These are phyloP conservation scores for Drosophila quinaria DNA, from an alignment of 2,888 invertebrate species.

Conservation along the genomic window DNA sequence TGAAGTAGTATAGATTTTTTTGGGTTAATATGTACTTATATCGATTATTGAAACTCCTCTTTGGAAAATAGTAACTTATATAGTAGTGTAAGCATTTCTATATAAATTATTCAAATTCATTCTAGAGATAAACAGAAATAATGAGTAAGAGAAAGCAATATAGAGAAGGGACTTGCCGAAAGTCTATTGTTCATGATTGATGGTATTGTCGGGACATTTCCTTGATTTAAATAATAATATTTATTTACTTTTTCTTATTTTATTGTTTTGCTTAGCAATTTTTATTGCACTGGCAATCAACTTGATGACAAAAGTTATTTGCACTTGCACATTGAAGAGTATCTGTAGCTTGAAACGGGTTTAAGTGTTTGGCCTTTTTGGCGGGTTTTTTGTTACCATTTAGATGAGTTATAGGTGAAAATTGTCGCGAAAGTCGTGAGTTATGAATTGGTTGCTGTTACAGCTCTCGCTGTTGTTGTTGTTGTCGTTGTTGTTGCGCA, in stretches of 20 bases:
- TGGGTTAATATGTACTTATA: too few relatives aligned
- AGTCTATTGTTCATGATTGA: background rate
- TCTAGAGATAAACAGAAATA: background rate
- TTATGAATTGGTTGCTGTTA: slow-evolving; percentile 67
- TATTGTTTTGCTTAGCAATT: background rate
- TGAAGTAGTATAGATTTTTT: too few relatives aligned
- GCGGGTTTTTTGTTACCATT: slow-evolving; percentile 69
- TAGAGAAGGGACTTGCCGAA: background rate
- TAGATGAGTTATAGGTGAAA: slow-evolving; percentile 79
- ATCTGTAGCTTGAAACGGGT: slow-evolving; percentile 51
- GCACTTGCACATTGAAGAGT: slow-evolving; percentile 30
- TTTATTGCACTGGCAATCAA: slow-evolving; percentile 1
- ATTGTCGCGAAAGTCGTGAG: slow-evolving; percentile 80
- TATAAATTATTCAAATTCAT: background rate
- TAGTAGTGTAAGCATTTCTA: background rate
- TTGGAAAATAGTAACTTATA: background rate
- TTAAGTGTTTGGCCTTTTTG: slow-evolving; percentile 42
- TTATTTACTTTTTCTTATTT: background rate
- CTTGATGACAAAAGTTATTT: slow-evolving; percentile 25
- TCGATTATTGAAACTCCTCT: background rate
- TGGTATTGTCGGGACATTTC: slow-evolving; percentile 3
- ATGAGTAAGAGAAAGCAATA: background rate
- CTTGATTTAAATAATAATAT: background rate
- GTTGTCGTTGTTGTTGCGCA: slow-evolving; percentile 35
- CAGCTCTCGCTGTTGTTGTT: slow-evolving; percentile 28